These are phyloP conservation scores for Mythimna pallens DNA, from an alignment of 2,888 invertebrate genomes.

Conservation along the genomic window DNA sequence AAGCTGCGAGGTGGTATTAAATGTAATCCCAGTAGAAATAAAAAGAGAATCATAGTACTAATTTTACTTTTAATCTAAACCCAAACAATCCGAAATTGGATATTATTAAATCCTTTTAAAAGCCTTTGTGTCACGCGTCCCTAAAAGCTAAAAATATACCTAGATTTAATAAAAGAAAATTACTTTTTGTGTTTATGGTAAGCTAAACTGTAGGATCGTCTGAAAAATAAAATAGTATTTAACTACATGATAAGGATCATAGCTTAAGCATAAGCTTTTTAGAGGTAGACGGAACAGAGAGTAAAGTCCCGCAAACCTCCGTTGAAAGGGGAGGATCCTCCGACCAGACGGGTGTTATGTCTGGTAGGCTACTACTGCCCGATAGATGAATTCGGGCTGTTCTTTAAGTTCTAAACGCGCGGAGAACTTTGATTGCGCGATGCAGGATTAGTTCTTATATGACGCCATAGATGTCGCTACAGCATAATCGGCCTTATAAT, in stretches of 20 bases:
- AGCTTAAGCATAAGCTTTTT: too few species aligned
- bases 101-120: constrained; percentile 35
- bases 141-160: background rate
- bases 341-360: too few species aligned
- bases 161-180: constrained; percentile 19
- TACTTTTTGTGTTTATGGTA: constrained; percentile 1
- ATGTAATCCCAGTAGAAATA: constrained; percentile 7
- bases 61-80: constrained; percentile 46
- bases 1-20: constrained; percentile 1
- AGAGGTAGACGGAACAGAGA: too few species aligned
- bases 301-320: too few species aligned
- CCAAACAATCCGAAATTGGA: constrained; percentile 18
- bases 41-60: constrained; percentile 21
- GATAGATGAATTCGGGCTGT: too few species aligned
- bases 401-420: too few species aligned
- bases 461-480: too few species aligned
- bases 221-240: background rate
- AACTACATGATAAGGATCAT: background rate
- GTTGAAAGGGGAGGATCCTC: too few species aligned
- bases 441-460: too few species aligned
- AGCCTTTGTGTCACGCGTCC: constrained; percentile 30
- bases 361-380: too few species aligned
- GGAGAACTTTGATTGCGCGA: too few species aligned
- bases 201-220: background rate
- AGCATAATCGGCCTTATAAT: too few species aligned